These are phyloP conservation scores for Archips crataeganus DNA, from an alignment of 2,888 invertebrate species.

Conservation along the genomic window DNA sequence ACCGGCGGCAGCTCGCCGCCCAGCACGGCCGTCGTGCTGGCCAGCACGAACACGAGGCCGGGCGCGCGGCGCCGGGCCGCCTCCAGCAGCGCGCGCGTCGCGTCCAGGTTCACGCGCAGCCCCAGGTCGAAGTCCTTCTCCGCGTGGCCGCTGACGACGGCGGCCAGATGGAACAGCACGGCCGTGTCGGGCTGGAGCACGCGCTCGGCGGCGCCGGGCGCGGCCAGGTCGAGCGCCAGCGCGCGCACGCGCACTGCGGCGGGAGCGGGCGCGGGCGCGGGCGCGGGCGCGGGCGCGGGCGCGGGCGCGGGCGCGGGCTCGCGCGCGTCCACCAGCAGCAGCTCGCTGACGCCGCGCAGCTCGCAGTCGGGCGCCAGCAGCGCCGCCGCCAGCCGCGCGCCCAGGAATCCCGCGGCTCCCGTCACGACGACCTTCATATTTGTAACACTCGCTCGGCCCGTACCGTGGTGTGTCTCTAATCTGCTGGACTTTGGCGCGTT, in stretches of 20 bases:
- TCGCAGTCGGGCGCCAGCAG: constrained; percentile 52
- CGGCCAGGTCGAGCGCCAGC: constrained; percentile 53
- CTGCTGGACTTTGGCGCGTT: background rate
- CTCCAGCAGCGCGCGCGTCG: constrained; percentile 69
- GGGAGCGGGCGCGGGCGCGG: constrained; percentile 33
- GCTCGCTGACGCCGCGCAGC: constrained; percentile 54
- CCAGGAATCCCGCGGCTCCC: constrained; percentile 70
- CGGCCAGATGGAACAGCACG: constrained; percentile 73
- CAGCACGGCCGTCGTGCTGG: constrained; percentile 69
- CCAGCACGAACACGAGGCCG: constrained; percentile 62
- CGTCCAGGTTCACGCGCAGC: constrained; percentile 71
- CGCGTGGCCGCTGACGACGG: constrained; percentile 74
- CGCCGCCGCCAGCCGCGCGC: constrained; percentile 59
- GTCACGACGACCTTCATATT: constrained; percentile 69
- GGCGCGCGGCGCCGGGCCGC: constrained; percentile 59
- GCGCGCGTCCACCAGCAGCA: constrained; percentile 56
- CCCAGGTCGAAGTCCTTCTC: constrained; percentile 75
- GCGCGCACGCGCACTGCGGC: constrained; percentile 55
- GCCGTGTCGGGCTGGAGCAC: constrained; percentile 57
- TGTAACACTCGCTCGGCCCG: background rate
- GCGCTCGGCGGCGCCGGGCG: constrained; percentile 54
- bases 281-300: constrained; percentile 37
- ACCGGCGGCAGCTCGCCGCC: constrained; percentile 65
- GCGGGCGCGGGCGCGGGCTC: constrained; percentile 16
- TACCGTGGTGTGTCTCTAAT: background rate